These are phyloP conservation scores for Cichlasoma orientale DNA, from an alignment of 2,797 vertebrate species.

Conservation along the genomic window DNA sequence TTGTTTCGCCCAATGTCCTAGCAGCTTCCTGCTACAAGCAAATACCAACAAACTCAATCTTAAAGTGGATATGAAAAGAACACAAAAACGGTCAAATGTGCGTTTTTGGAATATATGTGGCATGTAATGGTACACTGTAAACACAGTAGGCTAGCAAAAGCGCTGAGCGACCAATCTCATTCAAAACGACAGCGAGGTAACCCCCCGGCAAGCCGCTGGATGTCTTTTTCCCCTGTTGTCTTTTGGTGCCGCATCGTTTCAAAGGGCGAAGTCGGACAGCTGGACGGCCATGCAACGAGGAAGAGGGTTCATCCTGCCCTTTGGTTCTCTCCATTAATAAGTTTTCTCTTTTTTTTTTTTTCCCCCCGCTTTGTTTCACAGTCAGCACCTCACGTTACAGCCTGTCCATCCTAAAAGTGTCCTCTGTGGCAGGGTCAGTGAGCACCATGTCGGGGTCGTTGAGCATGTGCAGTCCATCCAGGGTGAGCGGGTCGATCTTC, in stretches of 20 bases:
- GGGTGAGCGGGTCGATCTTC: conserved; percentile 97
- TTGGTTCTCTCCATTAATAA: conserved; percentile 64
- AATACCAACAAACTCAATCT: conserved; percentile 65
- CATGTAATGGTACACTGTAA: conserved; percentile 79
- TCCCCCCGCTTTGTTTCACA: conserved; percentile 24
- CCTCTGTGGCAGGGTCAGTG: conserved; percentile 95
- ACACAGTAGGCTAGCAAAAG: conserved; percentile 85
- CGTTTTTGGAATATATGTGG: conserved; percentile 75
- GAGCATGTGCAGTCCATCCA: conserved; percentile 98
- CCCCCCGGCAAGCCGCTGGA: conserved; percentile 72
- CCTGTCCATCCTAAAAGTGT: conserved; percentile 99
- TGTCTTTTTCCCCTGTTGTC: conserved; percentile 56
- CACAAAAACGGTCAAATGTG: conserved; percentile 64
- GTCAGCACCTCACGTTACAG: conserved; percentile 80
- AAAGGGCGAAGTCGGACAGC: conserved; percentile 76
- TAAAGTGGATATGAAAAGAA: conserved; percentile 65
- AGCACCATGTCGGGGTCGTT: conserved; percentile 99
- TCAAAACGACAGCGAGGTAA: conserved; percentile 74
- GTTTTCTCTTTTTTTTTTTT: conserved; percentile 39
- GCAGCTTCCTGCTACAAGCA: conserved; percentile 73
- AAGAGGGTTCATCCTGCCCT: conserved; percentile 73
- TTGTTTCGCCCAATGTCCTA: conserved; percentile 61
- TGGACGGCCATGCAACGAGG: conserved; percentile 82
- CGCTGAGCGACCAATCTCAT: conserved; percentile 85
- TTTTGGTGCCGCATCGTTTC: conserved; percentile 67